Evolutionary conservation across 1,140 invertebrate species (phyloP).

Genomic region (Luehdorfia chinensis): DNA sequence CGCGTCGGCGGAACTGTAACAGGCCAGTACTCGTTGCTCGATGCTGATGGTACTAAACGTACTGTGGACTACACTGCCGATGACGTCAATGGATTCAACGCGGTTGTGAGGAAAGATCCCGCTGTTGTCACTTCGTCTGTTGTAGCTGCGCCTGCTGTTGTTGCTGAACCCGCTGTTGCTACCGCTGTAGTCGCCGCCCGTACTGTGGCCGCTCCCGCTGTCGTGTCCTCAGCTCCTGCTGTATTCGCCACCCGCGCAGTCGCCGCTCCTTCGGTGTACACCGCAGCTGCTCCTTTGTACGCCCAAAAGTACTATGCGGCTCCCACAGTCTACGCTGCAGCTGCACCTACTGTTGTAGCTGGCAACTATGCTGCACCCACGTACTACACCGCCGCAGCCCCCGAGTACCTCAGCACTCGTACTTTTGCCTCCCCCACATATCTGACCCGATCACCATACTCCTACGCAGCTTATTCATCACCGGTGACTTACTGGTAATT

Average conservation of each 20-base stretch:
- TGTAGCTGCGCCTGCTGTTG: conserved; percentile 21
- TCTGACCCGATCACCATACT: conserved; percentile 10
- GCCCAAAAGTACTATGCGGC: conserved; percentile 7
- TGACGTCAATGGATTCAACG: conserved; percentile 74
- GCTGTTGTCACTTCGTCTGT: conserved; percentile 20
- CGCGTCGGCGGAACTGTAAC: conserved; percentile 76
- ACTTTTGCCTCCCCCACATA: not conserved
- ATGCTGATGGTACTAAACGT: conserved; percentile 68
- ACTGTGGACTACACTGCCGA: conserved; percentile 50
- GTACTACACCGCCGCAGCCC: conserved; percentile 5
- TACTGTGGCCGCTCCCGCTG: conserved; percentile 19
- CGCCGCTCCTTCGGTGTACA: conserved; percentile 16
- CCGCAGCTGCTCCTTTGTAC: conserved; percentile 14
- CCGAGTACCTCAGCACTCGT: not conserved
- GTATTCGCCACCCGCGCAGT: conserved; percentile 14
- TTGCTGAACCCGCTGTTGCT: conserved; percentile 23
- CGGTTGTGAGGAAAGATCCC: conserved; percentile 63
- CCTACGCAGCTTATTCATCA: conserved; percentile 4
- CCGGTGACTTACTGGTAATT: conserved; percentile 12
- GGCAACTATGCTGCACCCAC: conserved; percentile 5
- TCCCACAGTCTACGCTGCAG: conserved; percentile 4
- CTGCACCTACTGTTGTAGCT: not conserved
- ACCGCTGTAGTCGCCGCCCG: conserved; percentile 22
- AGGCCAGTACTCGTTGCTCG: conserved; percentile 72
- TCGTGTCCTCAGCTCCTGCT: conserved; percentile 22